A percentile compares a stretch with the other conserved stretches of the same genome.
phyloP scores from a whole-genome alignment of 2,888 invertebrate genomes.

The Himalopsyche anomala region DNA sequence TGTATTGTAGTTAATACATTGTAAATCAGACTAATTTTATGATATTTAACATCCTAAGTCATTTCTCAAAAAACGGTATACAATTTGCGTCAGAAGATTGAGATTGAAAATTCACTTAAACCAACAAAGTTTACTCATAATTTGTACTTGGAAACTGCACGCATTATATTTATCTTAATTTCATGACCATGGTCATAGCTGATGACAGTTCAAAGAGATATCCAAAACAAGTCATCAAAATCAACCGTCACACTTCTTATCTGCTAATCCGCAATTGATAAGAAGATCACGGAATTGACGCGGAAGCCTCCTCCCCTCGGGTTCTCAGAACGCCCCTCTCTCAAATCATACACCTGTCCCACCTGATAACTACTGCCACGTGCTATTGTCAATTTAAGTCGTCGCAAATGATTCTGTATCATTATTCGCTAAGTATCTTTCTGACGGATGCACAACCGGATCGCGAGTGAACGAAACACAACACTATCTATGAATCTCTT shows the following conservation, averaged over 20 bases:
- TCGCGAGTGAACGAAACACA: neutral
- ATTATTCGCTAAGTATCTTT: neutral
- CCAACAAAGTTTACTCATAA: neutral
- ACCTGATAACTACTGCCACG: neutral
- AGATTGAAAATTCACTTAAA: neutral
- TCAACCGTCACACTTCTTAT: neutral
- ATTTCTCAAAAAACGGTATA: too few species aligned
- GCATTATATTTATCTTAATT: neutral
- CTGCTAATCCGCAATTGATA: conserved; percentile 10
- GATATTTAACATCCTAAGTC: too few species aligned
- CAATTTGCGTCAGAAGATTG: neutral
- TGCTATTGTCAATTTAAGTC: conserved; percentile 21
- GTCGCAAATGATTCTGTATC: neutral
- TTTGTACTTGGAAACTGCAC: neutral
- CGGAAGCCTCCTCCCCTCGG: neutral
- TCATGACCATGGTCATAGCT: neutral
- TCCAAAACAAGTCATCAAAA: neutral
- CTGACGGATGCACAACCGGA: neutral
- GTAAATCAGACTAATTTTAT: too few species aligned
- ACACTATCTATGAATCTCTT: neutral
- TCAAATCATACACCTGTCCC: neutral
- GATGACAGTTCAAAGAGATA: neutral
- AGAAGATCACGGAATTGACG: neutral
- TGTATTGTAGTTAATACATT: too few species aligned
- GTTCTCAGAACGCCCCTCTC: neutral